Conservation (phyloP, 2,888 invertebrate species). For the Cantharis rustica region DNA sequence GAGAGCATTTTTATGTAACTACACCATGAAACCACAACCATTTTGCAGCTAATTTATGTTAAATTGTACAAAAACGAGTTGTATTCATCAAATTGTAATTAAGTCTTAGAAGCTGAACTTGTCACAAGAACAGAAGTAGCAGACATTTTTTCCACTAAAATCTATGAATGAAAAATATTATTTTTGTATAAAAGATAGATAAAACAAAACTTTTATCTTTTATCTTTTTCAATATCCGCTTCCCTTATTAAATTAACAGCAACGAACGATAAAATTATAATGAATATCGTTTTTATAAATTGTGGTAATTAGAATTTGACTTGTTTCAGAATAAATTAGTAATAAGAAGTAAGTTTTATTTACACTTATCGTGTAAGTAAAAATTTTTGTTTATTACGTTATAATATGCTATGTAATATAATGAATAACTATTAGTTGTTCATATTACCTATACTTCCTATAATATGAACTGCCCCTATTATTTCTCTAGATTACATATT, state of each 20-base stretch:
- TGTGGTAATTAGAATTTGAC: not conserved
- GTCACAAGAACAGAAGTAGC: not conserved
- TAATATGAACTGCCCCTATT: no score
- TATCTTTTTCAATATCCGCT: not conserved
- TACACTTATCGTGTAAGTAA: no score
- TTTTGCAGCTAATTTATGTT: slow-evolving; percentile 23
- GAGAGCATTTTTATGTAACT: slow-evolving; percentile 14
- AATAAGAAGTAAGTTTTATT: no score
- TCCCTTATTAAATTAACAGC: not conserved
- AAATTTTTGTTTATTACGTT: no score
- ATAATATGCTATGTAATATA: no score
- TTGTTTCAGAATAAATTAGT: not conserved
- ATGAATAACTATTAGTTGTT: no score
- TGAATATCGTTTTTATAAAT: not conserved
- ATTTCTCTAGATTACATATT: no score
- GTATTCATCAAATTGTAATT: not conserved
- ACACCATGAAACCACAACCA: slow-evolving; percentile 38
- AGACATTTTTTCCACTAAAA: not conserved
- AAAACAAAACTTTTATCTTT: not conserved
- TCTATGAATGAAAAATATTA: not conserved
- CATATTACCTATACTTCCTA: no score
- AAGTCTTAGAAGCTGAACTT: not conserved
- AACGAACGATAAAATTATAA: not conserved
- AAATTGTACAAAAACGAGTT: slow-evolving; percentile 11
- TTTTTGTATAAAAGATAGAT: not conserved